A percentile compares a stretch with the other conserved stretches of the same genome.
phyloP scores from a whole-genome alignment of 2,113 vertebrate genomes.

The Epinephelus cyanopodus region DNA sequence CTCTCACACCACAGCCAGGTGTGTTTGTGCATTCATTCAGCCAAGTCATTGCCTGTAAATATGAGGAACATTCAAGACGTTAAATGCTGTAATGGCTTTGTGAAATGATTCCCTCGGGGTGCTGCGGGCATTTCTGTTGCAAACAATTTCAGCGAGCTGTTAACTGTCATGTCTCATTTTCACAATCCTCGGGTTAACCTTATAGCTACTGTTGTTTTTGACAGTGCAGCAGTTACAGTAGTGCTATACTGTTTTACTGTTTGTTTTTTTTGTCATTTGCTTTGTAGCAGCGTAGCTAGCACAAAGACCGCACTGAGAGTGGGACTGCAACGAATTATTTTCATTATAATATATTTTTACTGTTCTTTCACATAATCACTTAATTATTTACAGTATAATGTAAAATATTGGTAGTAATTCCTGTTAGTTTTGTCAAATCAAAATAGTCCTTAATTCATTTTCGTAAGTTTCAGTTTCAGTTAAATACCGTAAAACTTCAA shows the following conservation, averaged over 20 bases:
- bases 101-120: conserved; percentile 31
- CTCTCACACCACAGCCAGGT: conserved; percentile 31
- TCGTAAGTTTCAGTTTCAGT: no score
- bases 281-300: not conserved
- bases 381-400: not conserved
- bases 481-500: no score
- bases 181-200: not conserved
- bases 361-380: not conserved
- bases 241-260: not conserved
- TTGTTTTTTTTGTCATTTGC: not conserved
- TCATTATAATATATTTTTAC: not conserved
- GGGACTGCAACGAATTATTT: not conserved
- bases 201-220: not conserved
- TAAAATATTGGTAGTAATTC: not conserved
- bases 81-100: conserved; percentile 58
- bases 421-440: not conserved
- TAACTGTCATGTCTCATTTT: conserved; percentile 25
- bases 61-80: conserved; percentile 49
- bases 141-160: not conserved
- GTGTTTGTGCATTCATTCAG: conserved; percentile 25
- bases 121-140: conserved; percentile 22
- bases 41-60: conserved; percentile 49
- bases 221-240: not conserved
- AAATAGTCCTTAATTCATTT: not conserved
- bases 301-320: not conserved